phyloP scores from a whole-genome alignment of 2,113 vertebrate genomes.

The Triplophysa siluroides region DNA sequence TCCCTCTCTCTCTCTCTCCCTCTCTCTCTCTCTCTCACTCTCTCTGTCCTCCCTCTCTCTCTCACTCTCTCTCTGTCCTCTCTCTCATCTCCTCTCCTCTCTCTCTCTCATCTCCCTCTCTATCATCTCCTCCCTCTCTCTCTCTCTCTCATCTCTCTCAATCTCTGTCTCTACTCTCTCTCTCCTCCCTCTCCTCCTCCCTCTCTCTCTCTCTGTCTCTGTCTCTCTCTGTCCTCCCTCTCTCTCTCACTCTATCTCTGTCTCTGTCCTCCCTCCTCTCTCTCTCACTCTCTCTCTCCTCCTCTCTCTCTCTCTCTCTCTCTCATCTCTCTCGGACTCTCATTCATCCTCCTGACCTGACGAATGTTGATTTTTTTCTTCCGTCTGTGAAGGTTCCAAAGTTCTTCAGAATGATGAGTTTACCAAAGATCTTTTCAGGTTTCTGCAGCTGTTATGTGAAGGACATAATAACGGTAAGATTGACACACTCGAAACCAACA shows the following conservation, averaged over 20 bases:
- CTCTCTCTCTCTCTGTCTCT: constrained; percentile 7
- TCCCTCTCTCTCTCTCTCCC: constrained; percentile 26
- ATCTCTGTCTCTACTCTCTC: constrained; percentile 20
- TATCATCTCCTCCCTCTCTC: constrained; percentile 14
- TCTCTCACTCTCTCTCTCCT: no score
- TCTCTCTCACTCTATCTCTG: background rate
- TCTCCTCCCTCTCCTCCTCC: background rate
- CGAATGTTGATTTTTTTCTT: constrained; percentile 51
- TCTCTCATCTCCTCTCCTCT: no score
- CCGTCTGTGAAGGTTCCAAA: constrained; percentile 88
- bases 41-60: no score
- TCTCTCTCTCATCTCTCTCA: no score
- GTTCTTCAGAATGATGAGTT: constrained; percentile 98
- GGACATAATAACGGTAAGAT: constrained; percentile 94
- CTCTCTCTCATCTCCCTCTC: constrained; percentile 21
- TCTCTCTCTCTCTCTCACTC: constrained; percentile 32
- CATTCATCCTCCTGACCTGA: background rate
- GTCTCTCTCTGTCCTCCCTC: constrained; percentile 10
- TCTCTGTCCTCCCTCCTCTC: no score
- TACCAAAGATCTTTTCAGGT: constrained; percentile 95
- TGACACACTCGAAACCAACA: no score
- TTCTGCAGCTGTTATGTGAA: constrained; percentile 97
- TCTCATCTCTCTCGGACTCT: background rate
- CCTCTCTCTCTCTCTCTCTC: background rate
- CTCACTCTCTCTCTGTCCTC: no score